These are phyloP conservation scores for Mycalesis mineus DNA, from an alignment of 2,888 invertebrate genomes.

Conservation along the genomic window DNA sequence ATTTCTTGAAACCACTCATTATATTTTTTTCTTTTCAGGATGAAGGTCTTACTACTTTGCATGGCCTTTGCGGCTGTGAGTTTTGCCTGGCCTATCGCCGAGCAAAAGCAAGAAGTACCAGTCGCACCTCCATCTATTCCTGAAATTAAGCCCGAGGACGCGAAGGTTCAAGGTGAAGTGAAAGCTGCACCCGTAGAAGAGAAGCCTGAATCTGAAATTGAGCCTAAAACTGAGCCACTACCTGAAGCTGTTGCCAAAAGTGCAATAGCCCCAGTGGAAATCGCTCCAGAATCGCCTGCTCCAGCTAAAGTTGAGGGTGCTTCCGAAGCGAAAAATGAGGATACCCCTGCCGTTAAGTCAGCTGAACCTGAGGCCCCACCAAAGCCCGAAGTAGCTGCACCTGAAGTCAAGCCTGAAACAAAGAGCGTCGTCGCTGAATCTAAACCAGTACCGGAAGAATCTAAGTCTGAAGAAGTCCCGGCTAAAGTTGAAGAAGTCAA, in stretches of 20 bases:
- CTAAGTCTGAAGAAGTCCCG: slow-evolving; percentile 38
- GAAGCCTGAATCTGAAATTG: slow-evolving; percentile 35
- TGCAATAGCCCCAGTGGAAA: slow-evolving; percentile 31
- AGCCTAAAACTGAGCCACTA: slow-evolving; percentile 42
- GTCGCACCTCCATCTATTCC: slow-evolving; percentile 35
- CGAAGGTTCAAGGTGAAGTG: slow-evolving; percentile 39
- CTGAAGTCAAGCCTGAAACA: slow-evolving; percentile 40
- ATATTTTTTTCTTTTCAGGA: slow-evolving; percentile 69
- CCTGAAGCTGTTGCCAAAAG: slow-evolving; percentile 36
- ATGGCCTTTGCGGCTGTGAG: slow-evolving; percentile 77
- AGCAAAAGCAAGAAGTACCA: slow-evolving; percentile 50
- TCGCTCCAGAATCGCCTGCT: slow-evolving; percentile 33
- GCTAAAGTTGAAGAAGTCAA: slow-evolving; percentile 52
- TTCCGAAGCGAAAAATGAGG: slow-evolving; percentile 40
- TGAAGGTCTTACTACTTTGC: slow-evolving; percentile 81
- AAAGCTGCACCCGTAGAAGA: slow-evolving; percentile 37
- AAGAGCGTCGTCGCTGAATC: slow-evolving; percentile 39
- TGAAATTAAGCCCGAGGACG: slow-evolving; percentile 38
- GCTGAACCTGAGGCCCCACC: slow-evolving; percentile 25
- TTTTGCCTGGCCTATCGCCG: slow-evolving; percentile 81
- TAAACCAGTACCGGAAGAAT: slow-evolving; percentile 37
- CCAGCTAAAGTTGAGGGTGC: slow-evolving; percentile 37
- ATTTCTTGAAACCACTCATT: slow-evolving; percentile 52
- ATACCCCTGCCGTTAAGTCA: slow-evolving; percentile 41
- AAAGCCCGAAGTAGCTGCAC: slow-evolving; percentile 20